Conservation (phyloP, 2,113 vertebrate genomes). For the Chamaea fasciata region DNA sequence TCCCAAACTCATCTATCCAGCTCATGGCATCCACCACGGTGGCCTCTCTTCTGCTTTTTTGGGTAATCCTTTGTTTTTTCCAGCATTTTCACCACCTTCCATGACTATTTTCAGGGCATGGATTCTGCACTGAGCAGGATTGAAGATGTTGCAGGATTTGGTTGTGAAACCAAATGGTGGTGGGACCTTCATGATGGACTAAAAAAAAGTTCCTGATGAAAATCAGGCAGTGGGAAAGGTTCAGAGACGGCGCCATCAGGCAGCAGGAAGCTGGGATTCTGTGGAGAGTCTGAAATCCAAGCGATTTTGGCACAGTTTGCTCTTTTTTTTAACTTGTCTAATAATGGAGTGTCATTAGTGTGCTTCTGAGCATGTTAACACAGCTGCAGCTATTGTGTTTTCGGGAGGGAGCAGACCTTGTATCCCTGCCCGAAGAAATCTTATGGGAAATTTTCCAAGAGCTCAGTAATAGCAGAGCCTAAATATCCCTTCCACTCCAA, state of each 20-base stretch:
- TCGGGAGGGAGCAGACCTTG: neutral
- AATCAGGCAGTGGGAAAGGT: neutral
- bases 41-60: neutral
- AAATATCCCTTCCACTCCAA: neutral
- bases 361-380: neutral
- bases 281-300: neutral
- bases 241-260: neutral
- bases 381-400: slow-evolving; percentile 11
- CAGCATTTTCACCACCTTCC: neutral
- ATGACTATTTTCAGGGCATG: neutral
- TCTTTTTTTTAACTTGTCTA: neutral
- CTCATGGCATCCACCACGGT: accelerated
- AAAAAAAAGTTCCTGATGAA: neutral
- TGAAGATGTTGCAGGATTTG: neutral
- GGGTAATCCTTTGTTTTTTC: neutral
- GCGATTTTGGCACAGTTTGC: neutral
- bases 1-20: neutral
- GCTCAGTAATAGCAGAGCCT: slow-evolving; percentile 7
- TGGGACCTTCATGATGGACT: neutral
- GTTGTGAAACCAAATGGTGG: neutral
- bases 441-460: slow-evolving; percentile 12
- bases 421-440: neutral
- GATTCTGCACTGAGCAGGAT: neutral
- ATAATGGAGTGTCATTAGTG: neutral
- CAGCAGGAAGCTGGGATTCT: neutral